Conservation (phyloP, 2,888 invertebrate species). For the Limnephilus marmoratus region DNA sequence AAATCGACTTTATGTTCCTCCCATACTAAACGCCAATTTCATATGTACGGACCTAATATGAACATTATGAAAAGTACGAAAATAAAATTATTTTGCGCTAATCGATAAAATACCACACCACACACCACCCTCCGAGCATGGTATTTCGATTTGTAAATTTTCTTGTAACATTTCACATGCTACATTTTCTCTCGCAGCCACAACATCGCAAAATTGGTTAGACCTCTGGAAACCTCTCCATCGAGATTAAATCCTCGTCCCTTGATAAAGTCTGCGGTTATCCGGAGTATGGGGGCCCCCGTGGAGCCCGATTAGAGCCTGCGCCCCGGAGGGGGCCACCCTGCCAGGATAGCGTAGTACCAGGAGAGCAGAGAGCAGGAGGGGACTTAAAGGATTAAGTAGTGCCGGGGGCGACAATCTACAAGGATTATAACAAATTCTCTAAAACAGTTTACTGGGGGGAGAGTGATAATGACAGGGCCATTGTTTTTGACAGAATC, state of each 20-base stretch:
- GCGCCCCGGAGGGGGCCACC: not conserved
- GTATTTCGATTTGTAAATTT: not conserved
- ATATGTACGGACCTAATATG: too few species aligned
- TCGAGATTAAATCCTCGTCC: constrained; percentile 30
- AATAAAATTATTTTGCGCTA: not conserved
- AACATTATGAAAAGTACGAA: not conserved
- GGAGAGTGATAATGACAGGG: constrained; percentile 8
- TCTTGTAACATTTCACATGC: not conserved
- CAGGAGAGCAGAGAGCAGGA: not conserved
- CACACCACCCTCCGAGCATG: not conserved
- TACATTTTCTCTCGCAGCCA: not conserved
- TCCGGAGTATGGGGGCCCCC: constrained; percentile 8
- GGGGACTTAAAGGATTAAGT: constrained; percentile 4
- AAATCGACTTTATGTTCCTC: too few species aligned
- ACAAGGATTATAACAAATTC: constrained; percentile 46
- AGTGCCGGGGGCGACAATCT: constrained; percentile 35
- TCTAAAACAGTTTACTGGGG: not conserved
- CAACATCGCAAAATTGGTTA: not conserved
- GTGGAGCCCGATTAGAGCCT: constrained; percentile 27
- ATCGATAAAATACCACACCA: not conserved
- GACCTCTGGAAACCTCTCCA: not conserved
- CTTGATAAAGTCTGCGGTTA: constrained; percentile 26
- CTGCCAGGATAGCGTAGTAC: not conserved
- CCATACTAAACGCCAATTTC: too few species aligned
- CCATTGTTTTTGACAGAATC: constrained; percentile 15